Evolutionary conservation across 2,888 invertebrate genomes (phyloP), one percentile per base, ranked within the genome.

Genomic region (Amphipoea oculea): DNA sequence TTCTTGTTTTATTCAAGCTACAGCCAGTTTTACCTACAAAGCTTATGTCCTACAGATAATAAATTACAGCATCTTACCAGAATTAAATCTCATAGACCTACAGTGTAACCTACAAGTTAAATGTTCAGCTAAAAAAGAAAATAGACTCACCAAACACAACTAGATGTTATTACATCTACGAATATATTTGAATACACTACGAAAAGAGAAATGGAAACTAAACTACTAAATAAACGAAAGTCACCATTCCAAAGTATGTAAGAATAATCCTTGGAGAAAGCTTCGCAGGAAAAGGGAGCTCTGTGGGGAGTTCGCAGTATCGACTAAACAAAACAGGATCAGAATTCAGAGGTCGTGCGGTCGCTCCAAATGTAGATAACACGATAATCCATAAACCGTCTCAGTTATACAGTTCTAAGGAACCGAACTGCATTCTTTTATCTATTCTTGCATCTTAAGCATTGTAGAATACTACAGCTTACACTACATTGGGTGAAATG

Each of bases 321-420:
- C 65, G 87, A 87, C 85, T 79, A 81, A 82, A 84, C 82, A 88
- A 79, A 88, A 76, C 83, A 78, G 76, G 88, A 88, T 87, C 76
- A 73, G 66, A 77, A 87, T 81, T 80, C 87, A 88, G 63, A 81
- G 85, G 83, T 89, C 81, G 70, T 72, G 82, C 66, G 85, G 87
- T 85, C 63, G 76, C 82, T 85, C 48, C 66, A n/a, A 84, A 76
- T 79, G 82, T 83, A 86, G 86, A 88, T 88, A 89, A 82, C 80
- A 48, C 75, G 76, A 83, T 88, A 78, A 84, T 80, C 73, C 60
- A 45, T 69, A 86, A 79, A 82, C 69, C 57, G 66, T 45, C 72
- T 70, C 72, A 70, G 51, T 67, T 68, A 65, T 11, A 51, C 60
- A 57, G 70, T 73, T 78, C 45, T 73, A 69, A 73, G 51, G 65